Conservation (phyloP, 2,888 invertebrate genomes). For the Dioctria rufipes region DNA sequence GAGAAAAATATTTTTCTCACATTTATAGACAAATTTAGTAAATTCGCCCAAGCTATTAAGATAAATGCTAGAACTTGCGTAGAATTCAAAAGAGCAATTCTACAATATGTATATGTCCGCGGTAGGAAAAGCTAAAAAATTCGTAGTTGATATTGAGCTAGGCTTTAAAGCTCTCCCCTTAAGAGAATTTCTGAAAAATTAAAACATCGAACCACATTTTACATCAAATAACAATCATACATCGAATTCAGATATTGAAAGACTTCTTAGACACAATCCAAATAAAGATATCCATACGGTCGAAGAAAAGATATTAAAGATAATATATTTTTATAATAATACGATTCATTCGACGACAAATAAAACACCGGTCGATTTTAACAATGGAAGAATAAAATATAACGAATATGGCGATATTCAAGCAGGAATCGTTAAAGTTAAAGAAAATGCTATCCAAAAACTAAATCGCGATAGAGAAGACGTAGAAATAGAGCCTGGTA, state of each 20-base stretch:
- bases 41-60: constrained; percentile 60
- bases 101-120: constrained; percentile 55
- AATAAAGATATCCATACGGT: constrained; percentile 55
- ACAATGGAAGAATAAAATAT: constrained; percentile 56
- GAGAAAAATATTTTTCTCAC: constrained; percentile 59
- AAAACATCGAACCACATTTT: constrained; percentile 57
- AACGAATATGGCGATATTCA: constrained; percentile 56
- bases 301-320: constrained; percentile 60
- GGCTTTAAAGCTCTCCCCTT: constrained; percentile 60
- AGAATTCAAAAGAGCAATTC: constrained; percentile 57
- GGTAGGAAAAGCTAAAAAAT: constrained; percentile 55
- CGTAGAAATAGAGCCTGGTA: background rate
- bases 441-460: constrained; percentile 57
- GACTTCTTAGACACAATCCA: constrained; percentile 58
- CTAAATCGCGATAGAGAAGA: constrained; percentile 49
- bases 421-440: constrained; percentile 52
- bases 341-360: constrained; percentile 57
- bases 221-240: constrained; percentile 59
- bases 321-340: constrained; percentile 60
- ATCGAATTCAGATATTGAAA: constrained; percentile 59
- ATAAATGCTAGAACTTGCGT: constrained; percentile 56
- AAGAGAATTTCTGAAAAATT: constrained; percentile 56
- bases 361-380: constrained; percentile 59
- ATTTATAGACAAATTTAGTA: constrained; percentile 61
- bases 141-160: constrained; percentile 58